Evolutionary conservation across 64 coral and sea anemone species (phyloP), one percentile per base, ranked within the genome.

Genomic region (Astreopora myriophthalma): DNA sequence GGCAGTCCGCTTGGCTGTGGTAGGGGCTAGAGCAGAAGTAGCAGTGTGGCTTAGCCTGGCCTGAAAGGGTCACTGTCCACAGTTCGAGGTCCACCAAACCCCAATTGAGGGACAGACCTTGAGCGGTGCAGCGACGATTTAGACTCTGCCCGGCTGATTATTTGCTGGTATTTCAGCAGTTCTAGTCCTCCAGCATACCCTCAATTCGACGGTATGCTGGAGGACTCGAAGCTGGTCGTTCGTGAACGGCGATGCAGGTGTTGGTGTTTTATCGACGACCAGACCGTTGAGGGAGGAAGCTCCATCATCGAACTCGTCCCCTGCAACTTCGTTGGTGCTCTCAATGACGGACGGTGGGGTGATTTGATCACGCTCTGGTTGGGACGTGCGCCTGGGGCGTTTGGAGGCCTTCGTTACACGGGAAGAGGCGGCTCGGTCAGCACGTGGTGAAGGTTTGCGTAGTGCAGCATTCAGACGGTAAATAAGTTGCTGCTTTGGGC

Each of bases 141-240:
- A 12, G 46, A 5, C 4, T 19, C 46, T 12, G 26, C 76, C 25
- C 55, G 3, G 76, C 76, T 51, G 5, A 76, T 76, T 4, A 76
- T 37, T 14, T 76, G 73, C 73, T 76, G 73, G 73, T 76, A 76
- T 38, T 37, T 48, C 20, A 76, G 42, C 19, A 76, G 34, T 25
- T 76, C 73, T 7, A 30, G 73, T 11, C 22, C 23, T 16, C 16
- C n/a, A 38, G 34, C 32, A 44, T 44, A 44, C 40, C n/a, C n/a
- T n/a, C n/a, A n/a, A n/a, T n/a, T n/a, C n/a, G n/a, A n/a, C n/a
- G n/a, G 4, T 20, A 19, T n/a, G 13, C 57, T 62, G 57, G 57
- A n/a, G 57, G 22, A 20, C 0, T 14, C 57, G 11, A 46, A 46
- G 42, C 42, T 46, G 42, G 42, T 46, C 42, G 42, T 46, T 46